Percentiles rank a stretch among this genome's conserved stretches.
Evolutionary conservation across 2,113 vertebrate genomes (phyloP).

Genomic region (Caretta caretta): DNA sequence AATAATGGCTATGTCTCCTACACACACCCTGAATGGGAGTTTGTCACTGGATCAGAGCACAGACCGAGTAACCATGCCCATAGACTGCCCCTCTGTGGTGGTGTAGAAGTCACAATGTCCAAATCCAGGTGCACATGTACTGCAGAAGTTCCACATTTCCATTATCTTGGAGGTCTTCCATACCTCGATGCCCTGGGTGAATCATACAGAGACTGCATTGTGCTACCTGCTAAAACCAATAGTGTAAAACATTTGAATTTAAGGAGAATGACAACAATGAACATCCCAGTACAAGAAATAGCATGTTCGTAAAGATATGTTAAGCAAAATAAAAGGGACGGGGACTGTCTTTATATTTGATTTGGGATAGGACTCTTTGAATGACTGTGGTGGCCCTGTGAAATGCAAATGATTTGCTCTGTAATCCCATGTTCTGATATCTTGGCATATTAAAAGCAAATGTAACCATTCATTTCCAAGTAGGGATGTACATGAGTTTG

Average conservation of each 20-base stretch:
- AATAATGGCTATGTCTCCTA: fast-evolving
- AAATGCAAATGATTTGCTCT: not conserved
- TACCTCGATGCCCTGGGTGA: not conserved
- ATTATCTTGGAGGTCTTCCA: not conserved
- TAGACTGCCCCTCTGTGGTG: not conserved
- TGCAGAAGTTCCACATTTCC: not conserved
- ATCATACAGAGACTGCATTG: not conserved
- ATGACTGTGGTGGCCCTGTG: not conserved
- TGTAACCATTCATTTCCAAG: not conserved
- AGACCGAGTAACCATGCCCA: not conserved
- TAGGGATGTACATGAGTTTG: not conserved
- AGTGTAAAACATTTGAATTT: not conserved
- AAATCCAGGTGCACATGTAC: not conserved
- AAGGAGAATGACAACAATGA: not conserved
- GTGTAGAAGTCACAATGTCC: not conserved
- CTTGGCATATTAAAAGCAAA: fast-evolving
- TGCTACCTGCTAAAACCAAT: not conserved
- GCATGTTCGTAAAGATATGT: not conserved
- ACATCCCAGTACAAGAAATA: not conserved
- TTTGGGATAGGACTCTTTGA: not conserved
- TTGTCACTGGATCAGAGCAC: not conserved
- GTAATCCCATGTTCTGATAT: not conserved
- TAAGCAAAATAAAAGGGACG: not conserved
- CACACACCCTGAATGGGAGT: not conserved
- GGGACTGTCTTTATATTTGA: not conserved